Conservation (phyloP, 2,888 invertebrate species). For the Nomada fabriciana region DNA sequence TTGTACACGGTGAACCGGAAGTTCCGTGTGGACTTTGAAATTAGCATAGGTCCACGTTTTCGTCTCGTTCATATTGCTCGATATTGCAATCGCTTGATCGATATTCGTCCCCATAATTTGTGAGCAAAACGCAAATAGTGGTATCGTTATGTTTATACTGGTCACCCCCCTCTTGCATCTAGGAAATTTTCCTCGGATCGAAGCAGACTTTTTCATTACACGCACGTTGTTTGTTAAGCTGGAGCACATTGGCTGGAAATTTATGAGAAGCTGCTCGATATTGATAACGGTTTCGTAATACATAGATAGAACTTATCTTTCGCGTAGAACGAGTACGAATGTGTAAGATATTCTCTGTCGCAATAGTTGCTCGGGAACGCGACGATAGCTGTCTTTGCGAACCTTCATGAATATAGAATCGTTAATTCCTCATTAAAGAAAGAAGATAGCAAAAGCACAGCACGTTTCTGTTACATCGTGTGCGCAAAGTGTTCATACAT, state of each 20-base stretch:
- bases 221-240: background rate
- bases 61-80: constrained; percentile 12
- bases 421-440: too few species aligned
- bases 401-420: too few species aligned
- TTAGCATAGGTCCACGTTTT: constrained; percentile 20
- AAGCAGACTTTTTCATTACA: too few species aligned
- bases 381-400: too few species aligned
- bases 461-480: too few species aligned
- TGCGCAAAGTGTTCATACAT: too few species aligned
- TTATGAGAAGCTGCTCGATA: background rate
- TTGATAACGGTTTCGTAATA: constrained; percentile 12
- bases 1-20: constrained; percentile 24
- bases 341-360: background rate
- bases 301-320: constrained; percentile 8
- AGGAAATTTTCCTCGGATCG: background rate
- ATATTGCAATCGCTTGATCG: constrained; percentile 2
- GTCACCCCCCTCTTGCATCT: background rate
- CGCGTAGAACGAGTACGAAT: constrained; percentile 1
- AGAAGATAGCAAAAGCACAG: too few species aligned
- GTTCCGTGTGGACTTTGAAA: constrained; percentile 15
- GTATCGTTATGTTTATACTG: too few species aligned
- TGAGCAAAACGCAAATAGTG: too few species aligned
- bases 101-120: background rate
- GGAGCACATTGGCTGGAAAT: background rate
- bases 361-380: background rate